phyloP scores from a whole-genome alignment of 2,113 vertebrate genomes.

The Chelonoidis abingdonii region DNA sequence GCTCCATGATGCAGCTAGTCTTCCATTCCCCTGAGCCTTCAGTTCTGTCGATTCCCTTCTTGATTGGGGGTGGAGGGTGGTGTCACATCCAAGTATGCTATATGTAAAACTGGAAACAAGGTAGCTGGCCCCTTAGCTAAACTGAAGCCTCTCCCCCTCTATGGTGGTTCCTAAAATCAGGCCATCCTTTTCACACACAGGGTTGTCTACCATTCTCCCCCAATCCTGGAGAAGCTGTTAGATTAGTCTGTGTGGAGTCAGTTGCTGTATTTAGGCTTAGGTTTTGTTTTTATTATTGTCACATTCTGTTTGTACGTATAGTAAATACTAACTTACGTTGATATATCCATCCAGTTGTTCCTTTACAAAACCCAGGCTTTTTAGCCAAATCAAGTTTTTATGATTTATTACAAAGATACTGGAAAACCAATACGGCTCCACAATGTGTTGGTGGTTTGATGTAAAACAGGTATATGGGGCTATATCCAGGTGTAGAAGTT shows the following conservation, averaged over 20 bases:
- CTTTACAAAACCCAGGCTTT: neutral
- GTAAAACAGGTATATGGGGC: neutral
- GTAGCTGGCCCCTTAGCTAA: too few species aligned
- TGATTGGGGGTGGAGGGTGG: too few species aligned
- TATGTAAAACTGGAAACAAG: too few species aligned
- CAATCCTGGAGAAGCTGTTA: neutral
- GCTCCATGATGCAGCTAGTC: too few species aligned
- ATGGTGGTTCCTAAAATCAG: neutral
- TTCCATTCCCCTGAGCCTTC: too few species aligned
- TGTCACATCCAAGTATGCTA: too few species aligned
- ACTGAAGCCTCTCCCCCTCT: too few species aligned
- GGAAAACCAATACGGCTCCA: neutral
- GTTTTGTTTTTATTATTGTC: neutral
- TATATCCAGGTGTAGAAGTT: neutral
- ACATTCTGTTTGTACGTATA: neutral
- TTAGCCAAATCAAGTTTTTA: neutral
- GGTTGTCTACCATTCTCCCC: neutral
- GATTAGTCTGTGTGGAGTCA: neutral
- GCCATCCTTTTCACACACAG: neutral
- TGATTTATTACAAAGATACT: neutral
- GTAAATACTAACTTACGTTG: neutral
- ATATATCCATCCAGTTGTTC: neutral
- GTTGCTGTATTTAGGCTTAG: neutral
- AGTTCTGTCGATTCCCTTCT: too few species aligned
- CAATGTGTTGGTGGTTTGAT: neutral